phyloP scores from a whole-genome alignment of 2,797 vertebrate genomes.

The Myotis vivesi region DNA sequence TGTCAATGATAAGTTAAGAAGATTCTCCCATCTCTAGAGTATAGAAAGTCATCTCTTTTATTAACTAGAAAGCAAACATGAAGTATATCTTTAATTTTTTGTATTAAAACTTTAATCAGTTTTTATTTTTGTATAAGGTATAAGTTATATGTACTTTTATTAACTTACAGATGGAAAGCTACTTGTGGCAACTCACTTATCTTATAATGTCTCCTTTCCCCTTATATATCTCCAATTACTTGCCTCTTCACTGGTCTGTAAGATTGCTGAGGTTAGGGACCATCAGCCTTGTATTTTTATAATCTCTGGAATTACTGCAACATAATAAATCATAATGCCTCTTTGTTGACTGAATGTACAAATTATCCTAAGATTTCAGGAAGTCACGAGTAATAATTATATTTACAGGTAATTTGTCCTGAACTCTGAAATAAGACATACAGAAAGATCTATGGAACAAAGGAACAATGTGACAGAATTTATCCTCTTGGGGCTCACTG shows the following conservation, averaged over 20 bases:
- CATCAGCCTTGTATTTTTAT: neutral
- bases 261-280: neutral
- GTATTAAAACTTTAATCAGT: neutral
- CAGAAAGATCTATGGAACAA: slow-evolving; percentile 36
- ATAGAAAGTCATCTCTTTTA: neutral
- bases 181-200: neutral
- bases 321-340: neutral
- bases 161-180: neutral
- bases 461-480: slow-evolving; percentile 66
- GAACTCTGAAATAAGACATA: neutral
- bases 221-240: neutral
- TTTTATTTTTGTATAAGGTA: neutral
- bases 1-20: neutral
- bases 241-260: neutral
- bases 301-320: neutral
- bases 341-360: neutral
- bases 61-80: neutral
- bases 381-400: neutral
- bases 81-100: neutral
- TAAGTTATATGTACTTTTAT: neutral
- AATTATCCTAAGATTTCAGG: neutral
- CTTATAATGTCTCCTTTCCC: neutral
- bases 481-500: slow-evolving; percentile 63
- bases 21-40: neutral
- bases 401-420: slow-evolving; percentile 16